These are phyloP conservation scores for Micrasema minimum DNA, from an alignment of 1,140 invertebrate genomes.

Conservation along the genomic window DNA sequence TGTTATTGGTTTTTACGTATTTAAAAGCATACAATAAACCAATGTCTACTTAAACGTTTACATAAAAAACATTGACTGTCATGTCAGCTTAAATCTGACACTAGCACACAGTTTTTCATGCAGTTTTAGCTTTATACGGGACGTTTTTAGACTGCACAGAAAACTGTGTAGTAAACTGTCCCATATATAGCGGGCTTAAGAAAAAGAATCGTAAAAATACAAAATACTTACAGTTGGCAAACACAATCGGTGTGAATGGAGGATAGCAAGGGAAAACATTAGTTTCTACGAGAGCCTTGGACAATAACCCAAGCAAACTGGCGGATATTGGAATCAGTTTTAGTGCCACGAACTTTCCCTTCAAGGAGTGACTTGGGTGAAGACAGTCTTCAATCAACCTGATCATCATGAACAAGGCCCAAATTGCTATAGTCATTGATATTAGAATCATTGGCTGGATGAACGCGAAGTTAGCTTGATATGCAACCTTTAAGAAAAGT, in stretches of 20 bases:
- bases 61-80: too few relatives aligned
- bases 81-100: too few relatives aligned
- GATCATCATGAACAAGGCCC: not conserved
- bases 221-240: constrained; percentile 2
- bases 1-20: too few relatives aligned
- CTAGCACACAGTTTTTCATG: too few relatives aligned
- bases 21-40: too few relatives aligned
- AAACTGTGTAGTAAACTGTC: too few relatives aligned
- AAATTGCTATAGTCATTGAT: not conserved
- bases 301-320: too few relatives aligned
- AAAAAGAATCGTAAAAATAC: too few relatives aligned
- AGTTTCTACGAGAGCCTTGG: not conserved
- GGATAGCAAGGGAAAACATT: not conserved
- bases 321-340: not conserved
- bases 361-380: not conserved
- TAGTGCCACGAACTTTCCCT: not conserved
- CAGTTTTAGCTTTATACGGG: too few relatives aligned
- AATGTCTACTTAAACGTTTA: too few relatives aligned
- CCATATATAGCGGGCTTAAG: too few relatives aligned
- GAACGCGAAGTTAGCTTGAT: not conserved
- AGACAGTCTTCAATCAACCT: not conserved
- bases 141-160: too few relatives aligned
- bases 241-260: not conserved
- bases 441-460: not conserved
- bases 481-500: not conserved